Evolutionary conservation across 2,113 vertebrate genomes (phyloP).

Genomic region (Tiliqua scincoides): DNA sequence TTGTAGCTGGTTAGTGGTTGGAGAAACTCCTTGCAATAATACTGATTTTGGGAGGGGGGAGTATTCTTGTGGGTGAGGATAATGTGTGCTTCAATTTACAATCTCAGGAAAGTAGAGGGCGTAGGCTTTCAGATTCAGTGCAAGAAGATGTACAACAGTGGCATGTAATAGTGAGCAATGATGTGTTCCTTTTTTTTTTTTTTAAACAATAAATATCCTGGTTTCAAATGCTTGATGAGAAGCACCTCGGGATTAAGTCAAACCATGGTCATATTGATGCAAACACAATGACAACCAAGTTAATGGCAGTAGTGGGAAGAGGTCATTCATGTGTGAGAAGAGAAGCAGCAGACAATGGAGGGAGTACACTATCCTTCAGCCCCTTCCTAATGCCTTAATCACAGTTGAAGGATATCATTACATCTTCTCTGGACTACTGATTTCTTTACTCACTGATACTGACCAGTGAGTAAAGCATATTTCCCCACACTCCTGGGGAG

Average conservation of each 20-base stretch:
- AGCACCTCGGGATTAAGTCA: background rate
- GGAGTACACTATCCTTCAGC: background rate
- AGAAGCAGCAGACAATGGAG: no score
- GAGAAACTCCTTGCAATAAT: background rate
- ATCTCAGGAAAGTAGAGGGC: background rate
- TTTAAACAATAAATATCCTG: background rate
- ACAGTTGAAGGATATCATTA: background rate
- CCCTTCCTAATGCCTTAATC: background rate
- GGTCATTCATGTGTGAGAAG: background rate
- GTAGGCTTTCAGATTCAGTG: background rate
- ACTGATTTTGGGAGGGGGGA: background rate
- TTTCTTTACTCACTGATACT: background rate
- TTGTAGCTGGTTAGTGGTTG: background rate
- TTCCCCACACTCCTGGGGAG: no score
- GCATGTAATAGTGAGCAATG: background rate
- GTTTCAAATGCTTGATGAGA: background rate
- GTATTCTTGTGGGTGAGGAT: background rate
- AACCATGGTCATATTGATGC: background rate
- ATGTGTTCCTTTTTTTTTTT: background rate
- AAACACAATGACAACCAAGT: background rate
- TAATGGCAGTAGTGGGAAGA: background rate
- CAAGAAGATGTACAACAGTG: background rate
- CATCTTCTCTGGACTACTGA: background rate
- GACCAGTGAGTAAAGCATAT: background rate
- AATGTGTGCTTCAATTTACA: background rate